Percentiles rank a stretch among this genome's conserved stretches.
phyloP scores from a whole-genome alignment of 2,113 vertebrate genomes.

The Terrapene triunguis region DNA sequence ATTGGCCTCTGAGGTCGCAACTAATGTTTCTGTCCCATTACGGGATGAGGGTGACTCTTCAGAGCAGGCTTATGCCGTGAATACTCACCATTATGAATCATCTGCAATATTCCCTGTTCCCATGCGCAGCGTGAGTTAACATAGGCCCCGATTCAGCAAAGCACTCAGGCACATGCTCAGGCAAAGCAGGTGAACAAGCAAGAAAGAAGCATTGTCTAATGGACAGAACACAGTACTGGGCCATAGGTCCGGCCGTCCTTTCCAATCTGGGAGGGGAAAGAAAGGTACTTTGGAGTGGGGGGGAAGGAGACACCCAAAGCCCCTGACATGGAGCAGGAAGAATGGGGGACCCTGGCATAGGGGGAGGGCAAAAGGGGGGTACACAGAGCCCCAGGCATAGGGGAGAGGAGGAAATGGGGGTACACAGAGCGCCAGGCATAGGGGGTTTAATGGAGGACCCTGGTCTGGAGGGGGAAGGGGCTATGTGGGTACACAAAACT shows the following conservation, averaged over 20 bases:
- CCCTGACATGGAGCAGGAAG: background rate
- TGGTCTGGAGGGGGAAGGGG: no score
- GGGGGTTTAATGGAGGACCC: no score
- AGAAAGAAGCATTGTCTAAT: background rate
- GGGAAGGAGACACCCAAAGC: rapidly evolving
- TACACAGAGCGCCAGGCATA: no score
- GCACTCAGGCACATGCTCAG: background rate
- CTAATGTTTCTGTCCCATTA: background rate
- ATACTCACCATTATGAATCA: background rate
- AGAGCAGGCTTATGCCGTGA: background rate
- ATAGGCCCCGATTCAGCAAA: background rate
- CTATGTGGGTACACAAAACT: background rate
- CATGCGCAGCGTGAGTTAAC: background rate
- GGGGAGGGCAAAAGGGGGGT: background rate
- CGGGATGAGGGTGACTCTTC: background rate
- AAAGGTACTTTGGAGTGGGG: background rate
- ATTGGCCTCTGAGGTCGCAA: background rate
- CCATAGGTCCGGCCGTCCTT: rapidly evolving
- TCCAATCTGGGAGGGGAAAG: background rate
- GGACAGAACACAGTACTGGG: background rate
- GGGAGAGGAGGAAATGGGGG: no score
- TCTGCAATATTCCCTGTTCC: background rate
- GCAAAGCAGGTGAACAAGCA: background rate
- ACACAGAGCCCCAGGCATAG: no score
- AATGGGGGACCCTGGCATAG: background rate